These are phyloP conservation scores for Cossypha polioptera DNA, from an alignment of 2,797 vertebrate genomes.

Conservation along the genomic window DNA sequence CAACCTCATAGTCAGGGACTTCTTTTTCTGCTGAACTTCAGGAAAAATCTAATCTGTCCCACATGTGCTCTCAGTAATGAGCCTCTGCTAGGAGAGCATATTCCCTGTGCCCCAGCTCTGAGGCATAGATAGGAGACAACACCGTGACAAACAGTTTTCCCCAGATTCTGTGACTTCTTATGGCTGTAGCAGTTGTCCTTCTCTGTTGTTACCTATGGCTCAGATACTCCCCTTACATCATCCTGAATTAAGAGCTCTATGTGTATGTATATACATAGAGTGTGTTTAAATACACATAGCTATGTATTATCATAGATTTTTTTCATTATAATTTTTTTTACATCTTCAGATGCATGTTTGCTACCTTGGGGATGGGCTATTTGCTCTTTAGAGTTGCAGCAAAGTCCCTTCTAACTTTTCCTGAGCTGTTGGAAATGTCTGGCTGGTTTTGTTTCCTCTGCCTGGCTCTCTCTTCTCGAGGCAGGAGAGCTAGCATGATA, in stretches of 20 bases:
- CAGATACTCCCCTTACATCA: not conserved
- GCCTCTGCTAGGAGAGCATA: not conserved
- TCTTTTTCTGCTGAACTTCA: not conserved
- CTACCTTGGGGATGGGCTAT: not conserved
- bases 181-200: not conserved
- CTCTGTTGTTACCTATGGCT: not conserved
- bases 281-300: not conserved
- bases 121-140: not conserved
- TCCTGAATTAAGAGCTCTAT: not conserved
- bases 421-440: not conserved
- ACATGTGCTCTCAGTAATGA: not conserved
- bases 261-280: not conserved
- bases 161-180: not conserved
- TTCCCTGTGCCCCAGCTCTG: not conserved
- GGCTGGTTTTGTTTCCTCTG: not conserved
- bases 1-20: rapidly evolving
- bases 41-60: not conserved
- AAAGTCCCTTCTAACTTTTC: not conserved
- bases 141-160: not conserved
- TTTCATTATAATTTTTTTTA: not conserved
- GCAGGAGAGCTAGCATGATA: not conserved
- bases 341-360: not conserved
- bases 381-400: not conserved
- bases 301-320: rapidly evolving
- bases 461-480: not conserved